Evolutionary conservation across 37 sponge, comb jelly and placozoan species (phyloP).

Genomic region (Petrosia ficiformis): DNA sequence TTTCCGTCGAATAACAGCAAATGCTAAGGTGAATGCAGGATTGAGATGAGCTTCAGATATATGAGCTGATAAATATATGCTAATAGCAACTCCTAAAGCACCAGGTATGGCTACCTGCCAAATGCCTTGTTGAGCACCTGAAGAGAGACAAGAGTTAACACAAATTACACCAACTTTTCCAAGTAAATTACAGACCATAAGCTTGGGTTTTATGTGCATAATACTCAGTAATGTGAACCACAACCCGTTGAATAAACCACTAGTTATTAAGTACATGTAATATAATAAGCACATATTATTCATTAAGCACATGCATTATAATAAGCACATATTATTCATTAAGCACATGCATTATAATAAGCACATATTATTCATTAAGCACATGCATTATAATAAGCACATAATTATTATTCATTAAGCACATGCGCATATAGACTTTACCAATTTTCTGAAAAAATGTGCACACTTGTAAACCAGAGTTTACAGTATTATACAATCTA

Average conservation of each 20-base stretch:
- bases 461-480: no score
- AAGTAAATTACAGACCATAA: no score
- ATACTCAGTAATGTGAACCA: no score
- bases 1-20: constrained; percentile 4
- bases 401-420: no score
- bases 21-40: constrained; percentile 15
- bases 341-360: background rate
- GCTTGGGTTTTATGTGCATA: no score
- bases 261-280: background rate
- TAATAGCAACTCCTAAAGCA: background rate
- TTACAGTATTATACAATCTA: no score
- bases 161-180: no score
- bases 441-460: no score
- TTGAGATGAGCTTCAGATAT: constrained; percentile 25
- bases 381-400: background rate
- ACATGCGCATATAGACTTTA: no score
- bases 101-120: constrained; percentile 17
- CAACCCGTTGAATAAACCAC: background rate
- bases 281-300: background rate
- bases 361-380: background rate
- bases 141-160: background rate
- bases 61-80: background rate
- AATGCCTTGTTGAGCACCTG: constrained; percentile 3
- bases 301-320: constrained; percentile 1
- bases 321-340: background rate